Evolutionary conservation across 2,113 vertebrate genomes (phyloP), one percentile per base, ranked within the genome.

Genomic region (Craseonycteris thonglongyai): DNA sequence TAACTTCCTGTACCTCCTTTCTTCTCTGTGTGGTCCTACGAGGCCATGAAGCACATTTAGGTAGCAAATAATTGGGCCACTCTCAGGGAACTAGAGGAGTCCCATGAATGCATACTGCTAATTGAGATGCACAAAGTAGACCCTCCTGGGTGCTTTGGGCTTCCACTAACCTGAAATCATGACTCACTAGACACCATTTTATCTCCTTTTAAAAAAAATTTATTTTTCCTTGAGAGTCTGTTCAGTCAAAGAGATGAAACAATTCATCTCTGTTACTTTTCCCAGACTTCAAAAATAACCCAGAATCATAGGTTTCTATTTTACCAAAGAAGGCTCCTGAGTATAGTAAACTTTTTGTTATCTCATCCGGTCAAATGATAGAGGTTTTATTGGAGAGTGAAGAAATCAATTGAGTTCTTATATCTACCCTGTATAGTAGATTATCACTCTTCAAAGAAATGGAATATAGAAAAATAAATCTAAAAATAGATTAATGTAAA

Each of bases 211-310:
- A 83, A 58, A 93, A 94, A 74, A 97, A 92, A 33, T 56, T 88
- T 58, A 13, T 59, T 86, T 65, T 56, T 94, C 86, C 61, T 90
- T 72, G 54, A 96, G 56, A 95, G 24, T n/a, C 45, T 93, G 24
- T 79, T 96, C 19, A 4, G 68, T 78, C 90, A 93, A 54, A 54
- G 72, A 69, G 40, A 93, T 95, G 78, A 94, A 94, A 89, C 33
- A 47, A 88, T 95, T 90, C 56, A 94, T 94, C 89, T 94, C 61
- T 82, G 61, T 94, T 95, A 89, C 58, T 93, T 95, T 94, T 65
- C 79, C 72, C 58, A 94, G 68, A 56, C 65, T 89, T 92, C 91
- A 83, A 91, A 86, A 22, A 88, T 82, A 96, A 91, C n/a, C 12
- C 69, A 42, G 54, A 96, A 69, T 86, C 93, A 91, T 33, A 82